phyloP scores from a whole-genome alignment of 2,797 vertebrate genomes.

The Sebastes iracundus region DNA sequence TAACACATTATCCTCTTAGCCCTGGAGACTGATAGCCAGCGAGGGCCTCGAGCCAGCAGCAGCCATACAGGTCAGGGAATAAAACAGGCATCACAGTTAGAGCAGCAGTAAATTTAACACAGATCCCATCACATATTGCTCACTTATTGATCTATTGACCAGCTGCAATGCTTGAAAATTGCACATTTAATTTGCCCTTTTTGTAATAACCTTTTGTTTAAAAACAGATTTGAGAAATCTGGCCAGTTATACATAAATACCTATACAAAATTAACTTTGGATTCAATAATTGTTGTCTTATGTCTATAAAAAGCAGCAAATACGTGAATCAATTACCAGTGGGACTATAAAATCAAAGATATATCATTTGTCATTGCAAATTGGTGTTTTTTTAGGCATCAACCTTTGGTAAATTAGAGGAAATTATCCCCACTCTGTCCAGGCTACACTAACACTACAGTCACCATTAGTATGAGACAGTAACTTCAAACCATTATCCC shows the following conservation, averaged over 20 bases:
- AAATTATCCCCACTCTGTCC: slow-evolving; percentile 18
- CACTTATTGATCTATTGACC: slow-evolving; percentile 35
- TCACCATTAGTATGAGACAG: slow-evolving; percentile 20
- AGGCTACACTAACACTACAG: slow-evolving; percentile 33
- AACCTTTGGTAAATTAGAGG: neutral
- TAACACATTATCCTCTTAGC: slow-evolving; percentile 91
- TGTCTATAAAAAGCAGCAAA: slow-evolving; percentile 11
- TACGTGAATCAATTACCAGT: slow-evolving; percentile 3
- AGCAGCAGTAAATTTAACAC: slow-evolving; percentile 69
- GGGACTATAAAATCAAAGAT: neutral
- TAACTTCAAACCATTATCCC: slow-evolving; percentile 58
- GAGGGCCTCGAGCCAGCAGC: slow-evolving; percentile 78
- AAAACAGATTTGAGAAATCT: neutral
- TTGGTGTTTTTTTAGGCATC: slow-evolving; percentile 10
- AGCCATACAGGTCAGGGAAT: slow-evolving; percentile 70
- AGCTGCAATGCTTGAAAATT: neutral
- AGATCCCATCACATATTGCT: slow-evolving; percentile 63
- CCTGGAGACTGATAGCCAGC: slow-evolving; percentile 80
- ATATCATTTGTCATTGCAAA: slow-evolving; percentile 9
- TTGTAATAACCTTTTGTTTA: neutral
- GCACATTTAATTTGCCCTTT: neutral
- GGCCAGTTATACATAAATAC: no score
- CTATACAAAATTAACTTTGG: neutral
- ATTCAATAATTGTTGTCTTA: neutral
- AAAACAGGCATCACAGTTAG: slow-evolving; percentile 66